A percentile compares a stretch with the other conserved stretches of the same genome.
These are phyloP conservation scores for Pan paniscus DNA, from an alignment of 2,113 vertebrate species.

Conservation along the genomic window DNA sequence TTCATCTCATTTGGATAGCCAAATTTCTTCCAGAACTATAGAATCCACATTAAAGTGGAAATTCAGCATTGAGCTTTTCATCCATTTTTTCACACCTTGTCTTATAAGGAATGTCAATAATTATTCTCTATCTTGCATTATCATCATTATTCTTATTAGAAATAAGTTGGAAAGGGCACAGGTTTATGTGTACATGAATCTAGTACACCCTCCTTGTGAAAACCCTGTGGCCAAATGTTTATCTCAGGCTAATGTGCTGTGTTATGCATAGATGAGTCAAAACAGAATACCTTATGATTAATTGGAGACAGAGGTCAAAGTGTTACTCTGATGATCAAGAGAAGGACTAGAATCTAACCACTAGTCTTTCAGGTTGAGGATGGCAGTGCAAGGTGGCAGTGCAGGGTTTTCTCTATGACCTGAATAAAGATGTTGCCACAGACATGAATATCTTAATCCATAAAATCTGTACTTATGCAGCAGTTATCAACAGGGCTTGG, in stretches of 20 bases:
- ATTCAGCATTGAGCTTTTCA: neutral
- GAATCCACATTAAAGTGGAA: neutral
- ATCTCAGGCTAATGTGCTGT: neutral
- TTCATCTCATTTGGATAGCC: conserved; percentile 19
- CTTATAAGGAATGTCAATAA: neutral
- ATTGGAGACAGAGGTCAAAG: neutral
- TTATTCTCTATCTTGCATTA: neutral
- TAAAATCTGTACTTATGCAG: neutral
- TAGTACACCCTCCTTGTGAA: neutral
- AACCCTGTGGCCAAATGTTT: neutral
- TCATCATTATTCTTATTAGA: neutral
- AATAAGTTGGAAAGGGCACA: neutral
- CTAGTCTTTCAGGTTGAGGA: neutral
- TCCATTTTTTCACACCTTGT: neutral
- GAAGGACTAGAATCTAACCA: neutral
- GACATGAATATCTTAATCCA: neutral
- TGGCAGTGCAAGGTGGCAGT: neutral
- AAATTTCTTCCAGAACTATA: neutral
- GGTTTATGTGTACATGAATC: neutral
- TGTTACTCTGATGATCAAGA: neutral
- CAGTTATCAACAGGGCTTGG: neutral
- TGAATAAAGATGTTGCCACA: neutral
- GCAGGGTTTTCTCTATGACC: neutral
- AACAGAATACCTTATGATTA: neutral
- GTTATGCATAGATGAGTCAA: neutral